Evolutionary conservation across 2,113 vertebrate species (phyloP).

Genomic region (Caranx ignobilis): DNA sequence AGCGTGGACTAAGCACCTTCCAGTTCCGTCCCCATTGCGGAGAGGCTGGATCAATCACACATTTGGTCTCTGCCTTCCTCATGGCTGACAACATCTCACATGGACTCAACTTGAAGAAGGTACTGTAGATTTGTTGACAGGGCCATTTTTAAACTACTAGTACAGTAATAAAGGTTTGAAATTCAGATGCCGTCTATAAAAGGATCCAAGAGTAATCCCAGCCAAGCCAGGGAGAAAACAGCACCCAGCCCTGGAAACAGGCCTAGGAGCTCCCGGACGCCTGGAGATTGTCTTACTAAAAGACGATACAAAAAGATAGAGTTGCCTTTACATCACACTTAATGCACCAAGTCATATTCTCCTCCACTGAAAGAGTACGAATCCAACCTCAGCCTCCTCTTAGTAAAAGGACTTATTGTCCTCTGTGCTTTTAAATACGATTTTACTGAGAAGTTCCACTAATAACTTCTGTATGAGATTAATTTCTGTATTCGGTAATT

Average conservation of each 20-base stretch:
- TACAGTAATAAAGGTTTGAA: no score
- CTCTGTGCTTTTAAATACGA: background rate
- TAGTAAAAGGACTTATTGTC: background rate
- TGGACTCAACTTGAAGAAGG: slow-evolving; percentile 94
- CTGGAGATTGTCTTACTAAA: background rate
- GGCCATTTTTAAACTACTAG: no score
- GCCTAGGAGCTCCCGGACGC: background rate
- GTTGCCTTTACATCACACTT: background rate
- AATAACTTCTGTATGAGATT: background rate
- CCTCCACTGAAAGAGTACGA: background rate
- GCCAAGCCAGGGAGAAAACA: background rate
- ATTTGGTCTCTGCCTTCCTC: slow-evolving; percentile 93
- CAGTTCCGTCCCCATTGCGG: slow-evolving; percentile 95
- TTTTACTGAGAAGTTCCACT: background rate
- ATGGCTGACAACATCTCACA: slow-evolving; percentile 96
- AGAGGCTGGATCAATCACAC: slow-evolving; percentile 95
- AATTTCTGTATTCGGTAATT: background rate
- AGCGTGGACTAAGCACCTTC: slow-evolving; percentile 92
- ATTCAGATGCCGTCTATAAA: no score
- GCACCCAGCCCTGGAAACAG: background rate
- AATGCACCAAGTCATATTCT: background rate
- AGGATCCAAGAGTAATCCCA: background rate
- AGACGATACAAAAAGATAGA: background rate
- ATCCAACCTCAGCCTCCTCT: background rate
- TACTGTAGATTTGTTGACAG: slow-evolving; percentile 56